Evolutionary conservation across 2,113 vertebrate species (phyloP).

Genomic region (Anolis sagrei): DNA sequence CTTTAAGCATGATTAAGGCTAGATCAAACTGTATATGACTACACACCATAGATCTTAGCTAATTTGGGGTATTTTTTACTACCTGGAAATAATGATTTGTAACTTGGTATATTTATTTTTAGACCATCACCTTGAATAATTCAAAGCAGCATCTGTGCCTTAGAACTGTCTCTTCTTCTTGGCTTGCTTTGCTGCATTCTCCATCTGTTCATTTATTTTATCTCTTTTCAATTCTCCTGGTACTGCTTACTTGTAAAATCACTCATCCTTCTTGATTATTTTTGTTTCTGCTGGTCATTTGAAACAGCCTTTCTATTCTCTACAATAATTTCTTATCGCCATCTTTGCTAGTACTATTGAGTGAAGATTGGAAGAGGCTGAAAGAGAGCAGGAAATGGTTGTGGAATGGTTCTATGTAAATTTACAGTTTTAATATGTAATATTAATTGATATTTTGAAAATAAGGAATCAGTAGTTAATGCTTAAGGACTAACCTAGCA

Average conservation of each 20-base stretch:
- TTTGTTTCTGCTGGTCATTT: not conserved
- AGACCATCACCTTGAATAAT: constrained; percentile 29
- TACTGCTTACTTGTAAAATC: constrained; percentile 38
- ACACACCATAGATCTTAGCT: not conserved
- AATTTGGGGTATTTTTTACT: not conserved
- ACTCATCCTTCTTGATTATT: not conserved
- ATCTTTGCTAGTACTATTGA: not conserved
- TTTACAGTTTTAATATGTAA: not conserved
- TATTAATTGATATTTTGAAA: not conserved
- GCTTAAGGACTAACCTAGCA: too few species aligned
- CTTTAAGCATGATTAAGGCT: not conserved
- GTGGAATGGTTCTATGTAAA: not conserved
- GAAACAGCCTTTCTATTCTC: not conserved
- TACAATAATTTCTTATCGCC: not conserved
- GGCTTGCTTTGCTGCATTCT: constrained; percentile 30
- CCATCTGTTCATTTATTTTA: constrained; percentile 44
- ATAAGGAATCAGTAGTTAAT: too few species aligned
- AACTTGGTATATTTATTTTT: constrained; percentile 1
- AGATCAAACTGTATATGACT: not conserved
- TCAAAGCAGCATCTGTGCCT: constrained; percentile 11
- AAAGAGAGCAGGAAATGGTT: not conserved
- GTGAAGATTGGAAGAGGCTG: not conserved
- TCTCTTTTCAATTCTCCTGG: constrained; percentile 11
- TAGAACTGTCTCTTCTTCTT: constrained; percentile 18
- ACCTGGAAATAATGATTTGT: not conserved